Evolutionary conservation across 2,888 invertebrate species (phyloP), one percentile per base, ranked within the genome.

Genomic region (Thereva nobilitata): DNA sequence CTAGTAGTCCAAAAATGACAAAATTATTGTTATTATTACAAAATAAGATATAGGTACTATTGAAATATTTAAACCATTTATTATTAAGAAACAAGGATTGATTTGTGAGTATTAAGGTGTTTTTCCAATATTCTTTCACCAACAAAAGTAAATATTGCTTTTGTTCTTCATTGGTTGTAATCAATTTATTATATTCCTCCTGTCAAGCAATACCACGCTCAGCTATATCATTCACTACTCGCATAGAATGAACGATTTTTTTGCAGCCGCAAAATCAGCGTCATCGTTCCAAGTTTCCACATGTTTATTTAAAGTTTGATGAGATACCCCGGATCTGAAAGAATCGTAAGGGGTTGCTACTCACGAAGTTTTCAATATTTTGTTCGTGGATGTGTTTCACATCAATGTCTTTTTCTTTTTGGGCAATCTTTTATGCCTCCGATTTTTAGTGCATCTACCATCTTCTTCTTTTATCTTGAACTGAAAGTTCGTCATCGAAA

Each of bases 181-280:
- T 37, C 6, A 54, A 9, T 54, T 54, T 54, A 38, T 54, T 54
- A 37, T 37, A 54, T 54, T 54, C 54, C 23, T 54, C 54, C 5
- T 4, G 35, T 37, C 35, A 38, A 4, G 35, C 38, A 5, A 54
- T 38, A 37, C 54, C 54, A 3, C 54, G 54, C n/a, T 54, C 54
- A 4, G 54, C 54, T 35, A 54, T 54, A 12, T 54, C 54, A 12
- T 54, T 54, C 4, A 54, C 54, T 5, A 54, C 54, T 55, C 55
- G 8, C 41, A 55, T 40, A 55, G 40, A 41, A 41, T 12, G 40
- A 12, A 55, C 41, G 10, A 55, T 41, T 4, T 40, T 40, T 41
- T 10, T 40, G 10, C 40, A 41, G 40, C 41, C 12, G 5, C 10
- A 40, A 10, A 55, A 40, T 55, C 55, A 5, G 40, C 4, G 8